Percentiles rank a stretch among this genome's conserved stretches.
phyloP scores from a whole-genome alignment of 2,888 invertebrate genomes.

The Parelbella ahira region DNA sequence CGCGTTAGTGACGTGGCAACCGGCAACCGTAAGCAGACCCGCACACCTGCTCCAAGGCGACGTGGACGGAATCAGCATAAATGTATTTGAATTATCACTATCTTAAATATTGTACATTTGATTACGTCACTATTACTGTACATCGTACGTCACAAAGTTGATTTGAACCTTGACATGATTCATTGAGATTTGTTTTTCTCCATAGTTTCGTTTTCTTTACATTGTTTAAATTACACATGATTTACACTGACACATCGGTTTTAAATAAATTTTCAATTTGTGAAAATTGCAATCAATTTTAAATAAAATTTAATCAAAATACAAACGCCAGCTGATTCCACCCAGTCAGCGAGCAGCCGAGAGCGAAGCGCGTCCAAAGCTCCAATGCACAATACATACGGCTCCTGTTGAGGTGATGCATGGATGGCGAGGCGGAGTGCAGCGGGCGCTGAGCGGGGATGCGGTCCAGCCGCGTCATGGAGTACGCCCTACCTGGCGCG shows the following conservation, averaged over 20 bases:
- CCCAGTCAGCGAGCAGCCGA: neutral
- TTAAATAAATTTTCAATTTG: too few species aligned
- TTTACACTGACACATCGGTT: too few species aligned
- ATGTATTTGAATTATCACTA: neutral
- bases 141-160: too few species aligned
- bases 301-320: too few species aligned
- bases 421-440: constrained; percentile 51
- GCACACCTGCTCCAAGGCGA: constrained; percentile 16
- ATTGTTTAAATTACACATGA: too few species aligned
- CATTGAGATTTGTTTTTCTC: too few species aligned
- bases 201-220: too few species aligned
- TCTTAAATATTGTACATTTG: too few species aligned
- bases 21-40: constrained; percentile 18
- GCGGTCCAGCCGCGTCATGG: constrained; percentile 94
- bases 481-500: constrained; percentile 88
- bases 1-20: constrained; percentile 23
- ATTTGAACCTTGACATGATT: too few species aligned
- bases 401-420: constrained; percentile 63
- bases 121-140: too few species aligned
- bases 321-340: neutral
- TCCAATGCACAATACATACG: constrained; percentile 47
- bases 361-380: constrained; percentile 11
- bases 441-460: constrained; percentile 48
- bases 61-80: constrained; percentile 14
- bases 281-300: too few species aligned